phyloP scores from a whole-genome alignment of 2,888 invertebrate genomes.

The Papilio protenor region DNA sequence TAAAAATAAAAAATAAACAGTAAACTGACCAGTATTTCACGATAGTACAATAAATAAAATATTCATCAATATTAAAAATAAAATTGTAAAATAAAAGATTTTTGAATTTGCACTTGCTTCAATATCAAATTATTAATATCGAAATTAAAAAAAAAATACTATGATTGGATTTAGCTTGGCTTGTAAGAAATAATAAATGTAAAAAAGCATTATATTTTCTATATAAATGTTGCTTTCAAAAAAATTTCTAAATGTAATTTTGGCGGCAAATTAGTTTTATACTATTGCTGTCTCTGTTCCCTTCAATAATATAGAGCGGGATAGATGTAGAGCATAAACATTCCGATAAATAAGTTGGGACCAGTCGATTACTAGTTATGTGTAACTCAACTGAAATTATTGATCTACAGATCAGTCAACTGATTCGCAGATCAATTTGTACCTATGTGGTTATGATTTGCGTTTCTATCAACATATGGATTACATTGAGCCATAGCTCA shows the following conservation, averaged over 20 bases:
- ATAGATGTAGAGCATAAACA: background rate
- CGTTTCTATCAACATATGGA: no score
- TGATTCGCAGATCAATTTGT: no score
- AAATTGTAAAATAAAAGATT: background rate
- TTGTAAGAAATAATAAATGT: background rate
- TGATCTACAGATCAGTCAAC: background rate
- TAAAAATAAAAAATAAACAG: background rate
- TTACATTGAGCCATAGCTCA: no score
- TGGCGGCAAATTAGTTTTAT: background rate
- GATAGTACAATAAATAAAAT: conserved; percentile 13
- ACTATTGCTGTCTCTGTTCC: background rate
- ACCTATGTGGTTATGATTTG: no score
- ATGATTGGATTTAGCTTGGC: background rate
- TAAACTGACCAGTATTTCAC: conserved; percentile 17
- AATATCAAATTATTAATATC: background rate
- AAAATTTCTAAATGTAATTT: background rate
- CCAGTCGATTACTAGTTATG: background rate
- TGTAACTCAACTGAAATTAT: no score
- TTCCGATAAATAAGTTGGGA: conserved; percentile 18
- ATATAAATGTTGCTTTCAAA: background rate
- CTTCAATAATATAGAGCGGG: no score
- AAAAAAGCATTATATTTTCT: background rate
- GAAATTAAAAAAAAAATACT: background rate
- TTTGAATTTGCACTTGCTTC: background rate
- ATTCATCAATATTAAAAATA: background rate